Conservation (phyloP, 2,797 vertebrate genomes). For the Melanitta fusca region DNA sequence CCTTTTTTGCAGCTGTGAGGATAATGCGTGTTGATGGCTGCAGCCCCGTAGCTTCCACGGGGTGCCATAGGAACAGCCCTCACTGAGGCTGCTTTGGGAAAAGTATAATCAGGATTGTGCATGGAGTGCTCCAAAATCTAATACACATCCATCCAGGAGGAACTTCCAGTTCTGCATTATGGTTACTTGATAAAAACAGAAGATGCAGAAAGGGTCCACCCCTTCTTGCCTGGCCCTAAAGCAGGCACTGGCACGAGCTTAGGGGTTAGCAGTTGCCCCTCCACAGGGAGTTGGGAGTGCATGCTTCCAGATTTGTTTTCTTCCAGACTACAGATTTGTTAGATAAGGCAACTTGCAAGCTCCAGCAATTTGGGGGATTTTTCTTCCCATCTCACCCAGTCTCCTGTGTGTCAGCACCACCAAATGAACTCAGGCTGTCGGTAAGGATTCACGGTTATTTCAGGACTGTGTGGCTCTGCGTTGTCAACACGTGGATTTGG, state of each 20-base stretch:
- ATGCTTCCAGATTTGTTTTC: background rate
- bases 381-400: fast-evolving
- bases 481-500: background rate
- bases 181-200: background rate
- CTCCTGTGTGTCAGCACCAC: background rate
- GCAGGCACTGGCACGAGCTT: background rate
- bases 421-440: background rate
- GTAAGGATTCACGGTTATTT: background rate
- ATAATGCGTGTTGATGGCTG: background rate
- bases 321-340: background rate
- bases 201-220: background rate
- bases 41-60: fast-evolving
- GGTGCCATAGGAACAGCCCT: background rate
- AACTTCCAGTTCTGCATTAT: background rate
- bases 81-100: background rate
- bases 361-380: background rate
- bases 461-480: background rate
- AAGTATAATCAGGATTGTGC: background rate
- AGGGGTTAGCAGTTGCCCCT: background rate
- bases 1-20: background rate
- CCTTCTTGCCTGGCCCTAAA: background rate
- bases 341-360: background rate
- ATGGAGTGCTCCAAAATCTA: background rate
- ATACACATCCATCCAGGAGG: background rate
- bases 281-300: fast-evolving